Evolutionary conservation across 1,140 invertebrate species (phyloP), one percentile per base, ranked within the genome.

Genomic region (Dreissena rostriformis): DNA sequence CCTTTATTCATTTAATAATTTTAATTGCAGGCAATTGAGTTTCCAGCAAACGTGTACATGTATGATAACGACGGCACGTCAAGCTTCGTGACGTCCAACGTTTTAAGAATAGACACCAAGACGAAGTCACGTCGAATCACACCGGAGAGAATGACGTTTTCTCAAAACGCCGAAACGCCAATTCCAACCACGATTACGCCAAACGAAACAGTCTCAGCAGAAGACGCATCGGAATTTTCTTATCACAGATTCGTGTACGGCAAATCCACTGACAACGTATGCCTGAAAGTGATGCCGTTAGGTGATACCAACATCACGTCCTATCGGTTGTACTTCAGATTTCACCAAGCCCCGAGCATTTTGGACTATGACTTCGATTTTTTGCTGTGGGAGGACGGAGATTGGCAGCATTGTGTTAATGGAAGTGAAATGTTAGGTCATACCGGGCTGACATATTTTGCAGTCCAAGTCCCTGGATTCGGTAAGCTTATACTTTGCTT

Each of bases 61-160:
- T 80, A 80, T 72, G 77, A 80, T 28, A 39, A 55, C 22, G 77
- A 80, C 55, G 68, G 77, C 22, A 80, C 52, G 14, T 80, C 77
- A 8, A 71, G 66, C 24, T 68, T 29, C 15, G 52, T 80, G 8
- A 80, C 77, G 6, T 80, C 77, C 7, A 72, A 71, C 5, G 19
- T 80, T 29, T 26, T 80, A 8, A 51, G 52, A 12, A 19, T 80
- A 26, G 68, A 72, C 67, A 53, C 53, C 0, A 80, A 72, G 61
- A 57, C 66, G 14, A 5, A 22, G 28, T 12, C 61, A 17, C 11
- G n/a, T 61, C 51, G 65, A 28, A 39, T 71, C 5, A n/a, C 65
- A 22, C 52, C 77, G 22, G 29, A 29, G 22, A 22, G 52, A 17
- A 71, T 72, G 4, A 80, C 67, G 12, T 70, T 80, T 80, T 66